Evolutionary conservation across 1,140 invertebrate species (phyloP).

Genomic region (Euglossa dilemma): DNA sequence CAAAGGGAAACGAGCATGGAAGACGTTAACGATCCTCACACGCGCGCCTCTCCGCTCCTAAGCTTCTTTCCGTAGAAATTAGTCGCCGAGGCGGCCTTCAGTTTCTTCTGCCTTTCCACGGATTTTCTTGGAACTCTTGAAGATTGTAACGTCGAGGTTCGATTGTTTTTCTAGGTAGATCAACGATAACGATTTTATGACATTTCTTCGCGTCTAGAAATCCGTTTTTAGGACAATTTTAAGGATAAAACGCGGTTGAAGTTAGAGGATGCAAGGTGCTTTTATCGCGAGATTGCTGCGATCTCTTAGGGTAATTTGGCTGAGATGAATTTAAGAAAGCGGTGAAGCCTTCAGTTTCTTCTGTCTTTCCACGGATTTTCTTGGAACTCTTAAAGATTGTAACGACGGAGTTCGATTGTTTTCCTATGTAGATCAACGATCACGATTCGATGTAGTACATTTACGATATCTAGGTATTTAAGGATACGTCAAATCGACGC

Average conservation of each 20-base stretch:
- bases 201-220: background rate
- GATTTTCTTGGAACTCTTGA: background rate
- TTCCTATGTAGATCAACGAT: too few relatives aligned
- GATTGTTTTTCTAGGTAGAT: background rate
- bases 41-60: background rate
- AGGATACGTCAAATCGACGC: too few relatives aligned
- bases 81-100: background rate
- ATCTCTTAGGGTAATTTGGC: too few relatives aligned
- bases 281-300: background rate
- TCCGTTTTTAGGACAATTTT: background rate
- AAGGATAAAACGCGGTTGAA: background rate
- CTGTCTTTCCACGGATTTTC: too few relatives aligned
- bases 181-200: conserved; percentile 21
- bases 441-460: too few relatives aligned
- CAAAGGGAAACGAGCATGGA: background rate
- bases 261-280: too few relatives aligned
- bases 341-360: too few relatives aligned
- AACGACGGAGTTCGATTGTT: too few relatives aligned
- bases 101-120: too few relatives aligned
- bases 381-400: too few relatives aligned
- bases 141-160: conserved; percentile 11
- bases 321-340: too few relatives aligned
- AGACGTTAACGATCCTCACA: conserved; percentile 24
- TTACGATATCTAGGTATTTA: too few relatives aligned
- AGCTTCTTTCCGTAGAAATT: conserved; percentile 6